Percentiles rank a stretch among this genome's conserved stretches.
Conservation (phyloP, 2,797 vertebrate genomes). For the Myotis findleyi region DNA sequence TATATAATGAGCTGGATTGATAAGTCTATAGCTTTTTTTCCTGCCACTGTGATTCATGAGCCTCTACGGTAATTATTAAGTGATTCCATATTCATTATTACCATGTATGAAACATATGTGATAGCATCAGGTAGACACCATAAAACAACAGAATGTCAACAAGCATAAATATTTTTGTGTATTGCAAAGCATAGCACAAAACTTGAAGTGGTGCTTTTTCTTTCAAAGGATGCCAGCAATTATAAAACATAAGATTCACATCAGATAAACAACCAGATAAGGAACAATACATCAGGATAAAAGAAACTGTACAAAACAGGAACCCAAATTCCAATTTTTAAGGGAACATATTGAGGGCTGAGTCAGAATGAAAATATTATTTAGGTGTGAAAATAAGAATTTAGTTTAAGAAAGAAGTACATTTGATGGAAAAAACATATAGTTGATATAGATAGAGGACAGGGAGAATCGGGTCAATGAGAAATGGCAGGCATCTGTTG, state of each 20-base stretch:
- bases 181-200: conserved; percentile 53
- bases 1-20: conserved; percentile 46
- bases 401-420: conserved; percentile 9
- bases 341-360: neutral
- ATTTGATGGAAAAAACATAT: neutral
- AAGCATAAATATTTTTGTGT: conserved; percentile 46
- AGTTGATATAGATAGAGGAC: neutral
- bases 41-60: conserved; percentile 9
- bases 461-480: neutral
- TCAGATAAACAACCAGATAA: conserved; percentile 53
- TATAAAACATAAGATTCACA: conserved; percentile 4
- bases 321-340: conserved; percentile 48
- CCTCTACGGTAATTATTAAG: conserved; percentile 47
- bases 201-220: conserved; percentile 48
- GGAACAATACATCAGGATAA: neutral
- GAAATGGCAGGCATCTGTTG: neutral
- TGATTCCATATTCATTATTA: conserved; percentile 60
- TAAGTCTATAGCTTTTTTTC: conserved; percentile 40
- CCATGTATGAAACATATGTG: conserved; percentile 65
- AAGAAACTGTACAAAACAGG: neutral
- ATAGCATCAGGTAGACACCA: conserved; percentile 31
- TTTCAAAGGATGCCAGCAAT: conserved; percentile 55
- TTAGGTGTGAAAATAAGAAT: conserved; percentile 13
- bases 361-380: conserved; percentile 21
- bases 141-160: conserved; percentile 65